phyloP scores from a whole-genome alignment of 2,113 vertebrate genomes.

The Alaudala cheleensis region DNA sequence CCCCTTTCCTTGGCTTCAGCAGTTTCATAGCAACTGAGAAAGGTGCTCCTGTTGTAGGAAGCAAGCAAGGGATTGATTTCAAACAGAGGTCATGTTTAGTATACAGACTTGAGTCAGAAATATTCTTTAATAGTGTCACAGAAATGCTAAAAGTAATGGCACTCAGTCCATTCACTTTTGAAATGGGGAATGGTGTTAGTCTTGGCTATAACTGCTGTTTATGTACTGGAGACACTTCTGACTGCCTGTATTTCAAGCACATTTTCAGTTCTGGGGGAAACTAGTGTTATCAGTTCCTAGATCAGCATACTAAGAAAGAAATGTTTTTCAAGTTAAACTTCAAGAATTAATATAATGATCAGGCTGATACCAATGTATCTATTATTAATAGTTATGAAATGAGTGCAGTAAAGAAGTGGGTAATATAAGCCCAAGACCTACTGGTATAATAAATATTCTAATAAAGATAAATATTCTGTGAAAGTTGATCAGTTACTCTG shows the following conservation, averaged over 20 bases:
- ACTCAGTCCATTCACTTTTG: not conserved
- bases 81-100: constrained; percentile 33
- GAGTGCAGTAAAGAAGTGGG: not conserved
- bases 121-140: not conserved
- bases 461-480: not conserved
- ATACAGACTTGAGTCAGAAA: not conserved
- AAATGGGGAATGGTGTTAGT: not conserved
- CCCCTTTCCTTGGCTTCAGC: not conserved
- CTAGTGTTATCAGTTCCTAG: not conserved
- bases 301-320: constrained; percentile 40
- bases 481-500: not conserved
- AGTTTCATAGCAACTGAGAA: constrained; percentile 24
- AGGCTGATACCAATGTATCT: not conserved
- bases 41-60: constrained; percentile 26
- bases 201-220: not conserved
- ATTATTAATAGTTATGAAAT: not conserved
- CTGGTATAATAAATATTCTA: not conserved
- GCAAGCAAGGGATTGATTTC: constrained; percentile 49
- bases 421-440: not conserved
- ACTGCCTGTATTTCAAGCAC: constrained; percentile 30
- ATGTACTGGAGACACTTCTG: not conserved
- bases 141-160: not conserved
- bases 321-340: not conserved
- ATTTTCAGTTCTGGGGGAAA: constrained; percentile 25
- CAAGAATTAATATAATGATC: not conserved